phyloP scores from a whole-genome alignment of 2,888 invertebrate species.

The Halictus ligatus region DNA sequence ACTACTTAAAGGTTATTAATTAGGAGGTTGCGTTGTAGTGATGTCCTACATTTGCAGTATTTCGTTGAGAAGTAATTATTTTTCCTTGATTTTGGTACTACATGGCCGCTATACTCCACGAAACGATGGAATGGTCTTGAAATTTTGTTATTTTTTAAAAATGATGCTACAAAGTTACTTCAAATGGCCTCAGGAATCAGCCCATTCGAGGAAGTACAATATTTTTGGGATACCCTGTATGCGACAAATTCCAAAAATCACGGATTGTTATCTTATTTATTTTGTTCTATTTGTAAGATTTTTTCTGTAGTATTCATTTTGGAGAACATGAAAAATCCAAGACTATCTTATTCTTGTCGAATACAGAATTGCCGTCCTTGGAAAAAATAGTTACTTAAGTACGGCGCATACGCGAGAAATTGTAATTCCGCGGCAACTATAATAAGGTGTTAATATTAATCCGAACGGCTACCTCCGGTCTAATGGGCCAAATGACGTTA shows the following conservation, averaged over 20 bases:
- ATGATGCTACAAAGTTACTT: neutral
- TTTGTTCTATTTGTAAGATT: neutral
- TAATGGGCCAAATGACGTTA: conserved; percentile 48
- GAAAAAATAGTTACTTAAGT: conserved; percentile 29
- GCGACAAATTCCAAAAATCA: too few relatives aligned
- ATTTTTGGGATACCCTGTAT: too few relatives aligned
- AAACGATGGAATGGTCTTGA: neutral
- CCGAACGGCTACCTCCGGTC: conserved; percentile 19
- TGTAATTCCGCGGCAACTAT: conserved; percentile 36
- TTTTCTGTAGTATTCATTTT: neutral
- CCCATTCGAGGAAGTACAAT: too few relatives aligned
- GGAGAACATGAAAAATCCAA: neutral
- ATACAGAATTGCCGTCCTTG: conserved; percentile 15
- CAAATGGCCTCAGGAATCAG: too few relatives aligned
- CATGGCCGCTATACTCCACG: neutral
- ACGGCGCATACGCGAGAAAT: conserved; percentile 22
- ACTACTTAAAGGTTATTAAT: conserved; percentile 29
- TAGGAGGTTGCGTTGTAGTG: neutral
- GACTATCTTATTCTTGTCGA: neutral
- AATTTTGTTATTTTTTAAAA: neutral
- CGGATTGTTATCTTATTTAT: too few relatives aligned
- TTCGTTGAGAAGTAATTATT: conserved; percentile 25
- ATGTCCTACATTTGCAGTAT: neutral
- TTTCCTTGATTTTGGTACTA: neutral
- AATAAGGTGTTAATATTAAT: conserved; percentile 62